Percentiles rank a stretch among this genome's conserved stretches.
phyloP scores from a whole-genome alignment of 2,113 vertebrate genomes.

The Procavia capensis region DNA sequence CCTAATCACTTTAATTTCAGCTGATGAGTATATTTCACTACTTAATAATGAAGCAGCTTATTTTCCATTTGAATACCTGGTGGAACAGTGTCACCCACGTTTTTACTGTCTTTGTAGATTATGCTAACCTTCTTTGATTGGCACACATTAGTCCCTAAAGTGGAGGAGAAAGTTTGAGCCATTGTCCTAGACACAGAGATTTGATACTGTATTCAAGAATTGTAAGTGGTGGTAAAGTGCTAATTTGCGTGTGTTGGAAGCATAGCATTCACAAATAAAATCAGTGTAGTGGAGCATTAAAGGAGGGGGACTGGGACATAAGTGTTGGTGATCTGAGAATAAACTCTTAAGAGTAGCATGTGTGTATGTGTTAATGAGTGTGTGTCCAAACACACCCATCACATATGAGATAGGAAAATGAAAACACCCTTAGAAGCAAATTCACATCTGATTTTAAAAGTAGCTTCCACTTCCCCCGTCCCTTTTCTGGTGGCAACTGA shows the following conservation, averaged over 20 bases:
- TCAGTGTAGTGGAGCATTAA: conserved; percentile 47
- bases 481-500: background rate
- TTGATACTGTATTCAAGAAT: conserved; percentile 11
- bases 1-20: conserved; percentile 24
- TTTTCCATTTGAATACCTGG: conserved; percentile 21
- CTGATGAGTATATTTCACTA: conserved; percentile 11
- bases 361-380: background rate
- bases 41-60: background rate
- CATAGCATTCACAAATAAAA: conserved; percentile 52
- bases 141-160: background rate
- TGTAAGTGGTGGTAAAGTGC: conserved; percentile 21
- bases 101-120: conserved; percentile 7
- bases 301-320: background rate
- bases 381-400: background rate
- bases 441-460: conserved; percentile 7
- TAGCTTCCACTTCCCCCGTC: background rate
- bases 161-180: background rate
- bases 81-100: background rate
- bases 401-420: background rate
- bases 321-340: conserved; percentile 30
- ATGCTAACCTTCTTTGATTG: background rate
- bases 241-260: conserved; percentile 34
- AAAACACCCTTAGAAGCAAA: background rate
- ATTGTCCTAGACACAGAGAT: background rate
- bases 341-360: background rate